Percentiles rank a stretch among this genome's conserved stretches.
These are phyloP conservation scores for Ametastegia equiseti DNA, from an alignment of 2,888 invertebrate genomes.

Conservation along the genomic window DNA sequence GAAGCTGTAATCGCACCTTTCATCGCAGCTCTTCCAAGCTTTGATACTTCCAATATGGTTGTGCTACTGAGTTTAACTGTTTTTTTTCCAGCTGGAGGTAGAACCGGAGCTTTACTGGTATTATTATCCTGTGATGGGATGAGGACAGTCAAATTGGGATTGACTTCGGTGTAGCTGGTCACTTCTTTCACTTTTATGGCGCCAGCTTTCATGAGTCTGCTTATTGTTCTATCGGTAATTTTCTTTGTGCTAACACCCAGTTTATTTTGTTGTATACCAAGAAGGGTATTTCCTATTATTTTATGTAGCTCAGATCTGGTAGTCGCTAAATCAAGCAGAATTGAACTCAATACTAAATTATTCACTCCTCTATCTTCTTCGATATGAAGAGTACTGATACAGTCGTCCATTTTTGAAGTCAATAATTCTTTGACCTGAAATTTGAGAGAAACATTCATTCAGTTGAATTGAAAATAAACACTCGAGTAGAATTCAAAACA, in stretches of 20 bases:
- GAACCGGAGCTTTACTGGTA: conserved; percentile 51
- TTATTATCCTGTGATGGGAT: conserved; percentile 64
- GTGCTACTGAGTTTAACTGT: conserved; percentile 69
- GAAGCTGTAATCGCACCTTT: conserved; percentile 79
- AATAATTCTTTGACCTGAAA: conserved; percentile 78
- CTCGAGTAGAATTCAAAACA: not conserved
- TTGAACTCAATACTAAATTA: conserved; percentile 83
- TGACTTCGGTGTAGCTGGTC: conserved; percentile 57
- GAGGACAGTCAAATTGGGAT: conserved; percentile 65
- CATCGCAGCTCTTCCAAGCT: conserved; percentile 88
- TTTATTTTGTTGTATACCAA: conserved; percentile 81
- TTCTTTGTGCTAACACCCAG: conserved; percentile 74
- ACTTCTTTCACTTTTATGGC: conserved; percentile 70
- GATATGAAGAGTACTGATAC: conserved; percentile 79
- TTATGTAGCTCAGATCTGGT: conserved; percentile 77
- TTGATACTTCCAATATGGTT: conserved; percentile 80
- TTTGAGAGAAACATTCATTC: not conserved
- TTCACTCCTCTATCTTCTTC: conserved; percentile 79
- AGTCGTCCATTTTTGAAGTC: conserved; percentile 83
- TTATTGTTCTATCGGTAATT: conserved; percentile 75
- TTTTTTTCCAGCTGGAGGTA: conserved; percentile 53
- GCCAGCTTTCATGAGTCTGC: conserved; percentile 75
- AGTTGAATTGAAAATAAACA: not conserved
- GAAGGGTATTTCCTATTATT: conserved; percentile 81
- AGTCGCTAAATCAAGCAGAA: conserved; percentile 82